Base-by-base conservation (phyloP, 2,113 vertebrate species). In the Ariopsis seemanni region DNA sequence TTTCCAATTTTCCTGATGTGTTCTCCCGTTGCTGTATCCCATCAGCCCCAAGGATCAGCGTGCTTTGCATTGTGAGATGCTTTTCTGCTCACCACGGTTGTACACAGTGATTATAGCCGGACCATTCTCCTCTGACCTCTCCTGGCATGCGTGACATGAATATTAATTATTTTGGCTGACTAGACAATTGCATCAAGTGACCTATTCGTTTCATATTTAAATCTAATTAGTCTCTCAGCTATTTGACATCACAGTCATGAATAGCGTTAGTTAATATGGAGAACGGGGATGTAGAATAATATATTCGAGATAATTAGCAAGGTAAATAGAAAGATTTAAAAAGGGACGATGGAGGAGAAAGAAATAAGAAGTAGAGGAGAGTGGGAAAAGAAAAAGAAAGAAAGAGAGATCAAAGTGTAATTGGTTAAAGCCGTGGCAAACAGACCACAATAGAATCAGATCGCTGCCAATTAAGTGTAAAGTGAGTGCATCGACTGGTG, bases 401-500 rank as follows among this genome's bases (percentile, higher is more conserved):
- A 53, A 42, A 72, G 53, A 85, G 12, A 42, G 84, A 88, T 72
- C 77, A 88, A 57, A 88, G 87, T 82, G 82, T 72, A 60, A 85
- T 65, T 86, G 89, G 83, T 88, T 88, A 87, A 77, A 85, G 83
- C 62, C 75, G 74, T 71, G 74, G 60, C 42, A 48, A 85, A 89
- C 57, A 62, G 55, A 86, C 84, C 86, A 53, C 89, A 86, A 88
- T 58, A 34, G 84, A 77, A 88, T 84, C 72, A 65, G 72, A 90
- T 80, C 52, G 34, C 65, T 81, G 77, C 50, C 87, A 84, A 86
- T 90, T 84, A 88, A 87, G 75, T 81, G 81, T 75, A 84, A 88
- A 86, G 89, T 86, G 84, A 87, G 86, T 84, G 62, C 84, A 89
- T 89, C 55, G 80, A 90, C 82, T 82, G 58, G 75, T 25, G 67